phyloP scores from a whole-genome alignment of 1,140 invertebrate species.

The Diachasma alloeum region DNA sequence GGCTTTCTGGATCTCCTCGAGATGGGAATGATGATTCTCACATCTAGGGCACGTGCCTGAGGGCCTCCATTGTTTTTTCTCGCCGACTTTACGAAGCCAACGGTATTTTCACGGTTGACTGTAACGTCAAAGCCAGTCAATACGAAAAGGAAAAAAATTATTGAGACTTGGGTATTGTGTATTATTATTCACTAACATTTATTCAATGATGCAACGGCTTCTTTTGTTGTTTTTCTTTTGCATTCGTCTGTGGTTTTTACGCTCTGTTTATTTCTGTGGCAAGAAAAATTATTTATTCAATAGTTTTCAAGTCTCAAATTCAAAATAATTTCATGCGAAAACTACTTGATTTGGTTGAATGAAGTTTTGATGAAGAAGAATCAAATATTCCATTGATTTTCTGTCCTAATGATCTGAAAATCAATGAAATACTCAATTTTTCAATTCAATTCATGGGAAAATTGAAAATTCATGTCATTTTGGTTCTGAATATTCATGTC shows the following conservation, averaged over 20 bases:
- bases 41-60: constrained; percentile 6
- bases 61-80: neutral
- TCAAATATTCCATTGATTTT: too few species aligned
- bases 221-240: neutral
- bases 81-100: neutral
- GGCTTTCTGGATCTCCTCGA: neutral
- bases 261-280: neutral
- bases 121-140: neutral
- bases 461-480: too few species aligned
- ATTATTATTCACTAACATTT: neutral
- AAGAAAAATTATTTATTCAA: neutral
- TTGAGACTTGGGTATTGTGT: neutral
- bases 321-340: too few species aligned
- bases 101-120: neutral
- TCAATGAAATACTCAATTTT: too few species aligned
- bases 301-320: neutral
- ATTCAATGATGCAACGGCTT: neutral
- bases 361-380: too few species aligned
- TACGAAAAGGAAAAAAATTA: neutral
- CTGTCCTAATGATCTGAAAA: too few species aligned
- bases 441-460: too few species aligned
- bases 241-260: neutral
- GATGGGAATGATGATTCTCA: neutral
- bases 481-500: too few species aligned
- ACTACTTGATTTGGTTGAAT: too few species aligned